A percentile compares a stretch with the other conserved stretches of the same genome.
These are phyloP conservation scores for Lycaon pictus DNA, from an alignment of 2,113 vertebrate species.

Conservation along the genomic window DNA sequence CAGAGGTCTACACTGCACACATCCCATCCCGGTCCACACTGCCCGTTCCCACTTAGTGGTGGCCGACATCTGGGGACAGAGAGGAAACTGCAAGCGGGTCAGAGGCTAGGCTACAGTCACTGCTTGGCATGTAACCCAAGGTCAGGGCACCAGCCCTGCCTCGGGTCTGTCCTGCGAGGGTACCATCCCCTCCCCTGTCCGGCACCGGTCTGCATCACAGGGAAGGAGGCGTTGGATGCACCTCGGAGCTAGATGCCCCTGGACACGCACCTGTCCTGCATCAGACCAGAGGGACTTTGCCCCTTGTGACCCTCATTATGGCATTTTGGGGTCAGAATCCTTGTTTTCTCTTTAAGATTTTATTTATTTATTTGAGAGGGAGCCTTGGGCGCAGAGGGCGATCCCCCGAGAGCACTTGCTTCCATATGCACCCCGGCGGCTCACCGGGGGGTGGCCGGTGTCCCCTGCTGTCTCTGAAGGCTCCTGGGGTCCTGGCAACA, in stretches of 20 bases:
- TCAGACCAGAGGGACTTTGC: fast-evolving
- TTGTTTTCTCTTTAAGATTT: neutral
- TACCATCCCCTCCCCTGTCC: no score
- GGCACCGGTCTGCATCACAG: fast-evolving
- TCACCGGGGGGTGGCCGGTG: no score
- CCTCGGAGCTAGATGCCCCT: fast-evolving
- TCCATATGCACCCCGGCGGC: no score
- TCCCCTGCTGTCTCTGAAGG: neutral
- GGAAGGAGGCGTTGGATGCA: fast-evolving
- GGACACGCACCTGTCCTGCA: neutral
- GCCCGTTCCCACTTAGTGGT: neutral
- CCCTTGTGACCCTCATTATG: fast-evolving
- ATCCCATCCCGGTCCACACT: neutral
- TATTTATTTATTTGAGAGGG: no score
- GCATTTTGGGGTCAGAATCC: neutral
- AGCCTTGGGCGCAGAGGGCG: no score
- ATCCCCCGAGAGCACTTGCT: no score
- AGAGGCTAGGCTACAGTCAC: neutral
- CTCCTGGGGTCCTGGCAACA: neutral
- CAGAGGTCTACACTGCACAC: neutral
- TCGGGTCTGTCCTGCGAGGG: no score
- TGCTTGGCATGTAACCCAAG: neutral
- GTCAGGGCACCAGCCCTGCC: no score
- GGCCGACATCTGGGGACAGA: neutral
- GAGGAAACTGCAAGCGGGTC: neutral